Conservation (phyloP, 2,888 invertebrate species). For the Drosophila stalkeri region DNA sequence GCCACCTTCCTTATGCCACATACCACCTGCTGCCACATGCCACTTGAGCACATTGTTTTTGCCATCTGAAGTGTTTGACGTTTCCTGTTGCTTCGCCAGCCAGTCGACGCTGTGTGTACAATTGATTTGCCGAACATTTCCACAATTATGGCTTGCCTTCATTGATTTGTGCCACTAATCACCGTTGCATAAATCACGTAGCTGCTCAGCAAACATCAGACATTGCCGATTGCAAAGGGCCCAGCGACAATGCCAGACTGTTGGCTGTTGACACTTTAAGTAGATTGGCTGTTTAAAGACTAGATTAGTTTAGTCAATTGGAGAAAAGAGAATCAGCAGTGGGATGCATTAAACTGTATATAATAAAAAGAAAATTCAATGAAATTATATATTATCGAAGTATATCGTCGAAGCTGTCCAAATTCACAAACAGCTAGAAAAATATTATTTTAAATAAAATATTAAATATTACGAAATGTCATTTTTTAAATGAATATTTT, state of each 20-base stretch:
- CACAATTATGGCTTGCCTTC: constrained; percentile 42
- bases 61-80: constrained; percentile 64
- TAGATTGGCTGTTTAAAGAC: not conserved
- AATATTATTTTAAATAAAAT: too few species aligned
- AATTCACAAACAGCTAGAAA: too few species aligned
- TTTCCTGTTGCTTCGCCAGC: constrained; percentile 55
- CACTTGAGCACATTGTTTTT: constrained; percentile 63
- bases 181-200: constrained; percentile 61
- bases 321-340: not conserved
- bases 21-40: constrained; percentile 24
- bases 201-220: constrained; percentile 16
- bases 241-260: not conserved
- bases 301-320: too few species aligned
- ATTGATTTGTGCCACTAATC: constrained; percentile 51
- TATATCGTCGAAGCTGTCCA: too few species aligned
- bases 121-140: constrained; percentile 43
- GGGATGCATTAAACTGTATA: too few species aligned
- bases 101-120: not conserved
- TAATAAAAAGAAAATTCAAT: too few species aligned
- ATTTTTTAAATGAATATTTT: too few species aligned
- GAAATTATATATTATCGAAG: too few species aligned
- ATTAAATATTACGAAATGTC: too few species aligned
- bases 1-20: constrained; percentile 10
- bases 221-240: not conserved
- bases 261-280: not conserved